Evolutionary conservation across 2,797 vertebrate genomes (phyloP).

Genomic region (Kryptopterus vitreolus): DNA sequence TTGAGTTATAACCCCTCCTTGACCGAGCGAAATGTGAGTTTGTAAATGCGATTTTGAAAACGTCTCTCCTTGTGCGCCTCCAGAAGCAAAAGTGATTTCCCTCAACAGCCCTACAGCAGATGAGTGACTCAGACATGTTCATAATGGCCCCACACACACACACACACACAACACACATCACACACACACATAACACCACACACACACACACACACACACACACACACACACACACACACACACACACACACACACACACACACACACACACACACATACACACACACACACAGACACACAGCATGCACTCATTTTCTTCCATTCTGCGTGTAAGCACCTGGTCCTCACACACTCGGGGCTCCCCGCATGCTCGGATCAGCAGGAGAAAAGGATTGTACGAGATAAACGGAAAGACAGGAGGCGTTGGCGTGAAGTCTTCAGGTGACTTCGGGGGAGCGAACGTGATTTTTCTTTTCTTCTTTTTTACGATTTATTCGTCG

Average conservation of each 20-base stretch:
- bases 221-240: too few species aligned
- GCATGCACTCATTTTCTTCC: conserved; percentile 2
- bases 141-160: conserved; percentile 11
- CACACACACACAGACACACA: too few species aligned
- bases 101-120: background rate
- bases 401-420: background rate
- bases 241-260: too few species aligned
- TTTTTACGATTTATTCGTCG: background rate
- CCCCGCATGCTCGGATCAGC: conserved; percentile 19
- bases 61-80: background rate
- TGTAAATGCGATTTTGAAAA: background rate
- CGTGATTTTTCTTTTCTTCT: too few species aligned
- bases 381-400: conserved; percentile 16
- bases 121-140: conserved; percentile 21
- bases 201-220: too few species aligned
- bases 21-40: background rate
- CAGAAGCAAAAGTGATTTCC: conserved; percentile 9
- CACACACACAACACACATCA: too few species aligned
- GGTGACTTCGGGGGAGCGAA: too few species aligned
- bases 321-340: conserved; percentile 16
- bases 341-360: background rate
- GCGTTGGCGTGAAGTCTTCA: background rate
- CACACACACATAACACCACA: too few species aligned
- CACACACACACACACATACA: too few species aligned
- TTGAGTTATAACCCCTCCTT: too few species aligned